Conservation (phyloP, 2,888 invertebrate genomes). For the Tortrix viridana region DNA sequence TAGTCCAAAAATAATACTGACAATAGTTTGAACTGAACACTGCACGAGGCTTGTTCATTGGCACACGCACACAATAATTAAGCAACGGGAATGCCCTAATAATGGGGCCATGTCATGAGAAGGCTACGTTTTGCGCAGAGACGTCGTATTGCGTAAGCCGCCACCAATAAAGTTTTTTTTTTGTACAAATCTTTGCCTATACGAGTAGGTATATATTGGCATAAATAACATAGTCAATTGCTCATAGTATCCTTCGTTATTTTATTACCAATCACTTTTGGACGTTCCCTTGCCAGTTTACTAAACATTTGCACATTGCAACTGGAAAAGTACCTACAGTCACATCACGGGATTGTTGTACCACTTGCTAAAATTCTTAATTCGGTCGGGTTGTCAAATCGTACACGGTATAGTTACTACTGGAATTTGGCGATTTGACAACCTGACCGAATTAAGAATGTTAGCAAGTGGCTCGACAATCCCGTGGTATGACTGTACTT, state of each 20-base stretch:
- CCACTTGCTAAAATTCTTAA: no score
- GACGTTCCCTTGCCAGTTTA: background rate
- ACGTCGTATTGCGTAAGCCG: conserved; percentile 4
- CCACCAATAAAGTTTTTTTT: background rate
- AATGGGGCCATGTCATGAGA: conserved; percentile 21
- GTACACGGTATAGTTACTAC: no score
- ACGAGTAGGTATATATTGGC: background rate
- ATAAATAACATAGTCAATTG: background rate
- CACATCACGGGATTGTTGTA: no score
- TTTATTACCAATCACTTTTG: background rate
- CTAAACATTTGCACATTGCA: conserved; percentile 2
- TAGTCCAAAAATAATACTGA: conserved; percentile 71
- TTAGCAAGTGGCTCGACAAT: no score
- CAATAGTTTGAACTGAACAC: conserved; percentile 64
- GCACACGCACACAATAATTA: conserved; percentile 37
- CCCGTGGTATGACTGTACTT: no score
- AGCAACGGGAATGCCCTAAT: conserved; percentile 40
- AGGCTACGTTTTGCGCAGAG: conserved; percentile 23
- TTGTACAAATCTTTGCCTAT: background rate
- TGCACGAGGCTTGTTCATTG: conserved; percentile 55
- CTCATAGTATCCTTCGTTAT: no score
- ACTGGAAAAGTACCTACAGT: background rate
- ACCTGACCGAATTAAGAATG: no score
- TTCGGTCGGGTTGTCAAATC: no score
- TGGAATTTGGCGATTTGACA: no score